Evolutionary conservation across 2,797 vertebrate genomes (phyloP).

Genomic region (Phalanger gymnotis): DNA sequence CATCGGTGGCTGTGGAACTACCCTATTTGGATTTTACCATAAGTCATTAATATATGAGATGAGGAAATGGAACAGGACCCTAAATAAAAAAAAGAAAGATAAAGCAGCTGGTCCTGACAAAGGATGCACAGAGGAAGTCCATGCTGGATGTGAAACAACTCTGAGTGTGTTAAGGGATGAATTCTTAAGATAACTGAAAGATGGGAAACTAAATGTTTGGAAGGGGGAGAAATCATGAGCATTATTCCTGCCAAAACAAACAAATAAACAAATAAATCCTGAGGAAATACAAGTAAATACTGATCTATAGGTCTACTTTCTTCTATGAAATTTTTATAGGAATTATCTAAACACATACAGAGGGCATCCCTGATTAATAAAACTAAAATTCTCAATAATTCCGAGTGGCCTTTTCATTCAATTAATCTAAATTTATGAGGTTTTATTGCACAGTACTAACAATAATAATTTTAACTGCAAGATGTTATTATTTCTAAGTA

Average conservation of each 20-base stretch:
- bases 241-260: not conserved
- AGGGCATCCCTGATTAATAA: not conserved
- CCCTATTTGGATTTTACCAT: not conserved
- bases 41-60: not conserved
- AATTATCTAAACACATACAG: not conserved
- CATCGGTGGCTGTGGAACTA: not conserved
- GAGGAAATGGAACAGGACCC: not conserved
- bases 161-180: not conserved
- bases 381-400: not conserved
- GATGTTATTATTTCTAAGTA: conserved; percentile 25
- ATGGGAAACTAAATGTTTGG: not conserved
- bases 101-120: not conserved
- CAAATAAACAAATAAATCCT: not conserved
- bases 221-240: not conserved
- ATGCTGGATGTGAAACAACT: not conserved
- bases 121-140: not conserved
- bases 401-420: not conserved
- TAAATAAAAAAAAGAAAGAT: not conserved
- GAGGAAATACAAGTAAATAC: not conserved
- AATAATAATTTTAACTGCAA: not conserved
- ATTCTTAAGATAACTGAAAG: not conserved
- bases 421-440: conserved; percentile 10
- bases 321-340: not conserved
- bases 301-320: not conserved
- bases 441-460: not conserved